Conservation (phyloP, 2,888 invertebrate species). For the Synergus laeviventris region DNA sequence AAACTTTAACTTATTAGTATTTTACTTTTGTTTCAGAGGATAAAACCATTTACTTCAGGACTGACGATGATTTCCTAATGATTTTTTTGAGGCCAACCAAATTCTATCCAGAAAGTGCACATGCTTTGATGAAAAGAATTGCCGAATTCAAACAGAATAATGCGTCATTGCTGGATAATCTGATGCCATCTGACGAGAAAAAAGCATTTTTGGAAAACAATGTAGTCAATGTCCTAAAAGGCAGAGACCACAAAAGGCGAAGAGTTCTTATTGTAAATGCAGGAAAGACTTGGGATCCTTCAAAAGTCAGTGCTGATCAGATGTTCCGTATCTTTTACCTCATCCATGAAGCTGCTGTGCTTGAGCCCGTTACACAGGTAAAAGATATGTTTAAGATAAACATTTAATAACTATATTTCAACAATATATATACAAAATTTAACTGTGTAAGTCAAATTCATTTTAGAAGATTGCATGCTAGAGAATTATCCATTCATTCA, state of each 20-base stretch:
- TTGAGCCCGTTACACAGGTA: slow-evolving; percentile 85
- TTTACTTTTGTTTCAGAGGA: slow-evolving; percentile 76
- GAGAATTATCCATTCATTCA: not conserved
- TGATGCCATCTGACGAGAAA: slow-evolving; percentile 83
- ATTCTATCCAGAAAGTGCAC: slow-evolving; percentile 89
- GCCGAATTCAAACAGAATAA: slow-evolving; percentile 87
- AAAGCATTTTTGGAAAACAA: slow-evolving; percentile 83
- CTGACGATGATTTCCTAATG: slow-evolving; percentile 87
- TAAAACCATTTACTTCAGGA: slow-evolving; percentile 82
- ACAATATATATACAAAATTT: too few relatives aligned
- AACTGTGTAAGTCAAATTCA: not conserved
- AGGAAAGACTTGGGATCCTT: slow-evolving; percentile 88
- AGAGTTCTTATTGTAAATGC: slow-evolving; percentile 85
- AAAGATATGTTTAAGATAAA: not conserved
- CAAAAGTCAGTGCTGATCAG: slow-evolving; percentile 84
- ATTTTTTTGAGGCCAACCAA: slow-evolving; percentile 90
- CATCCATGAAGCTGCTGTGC: slow-evolving; percentile 86
- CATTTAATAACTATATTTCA: too few relatives aligned
- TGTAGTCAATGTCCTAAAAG: slow-evolving; percentile 86
- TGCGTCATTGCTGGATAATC: slow-evolving; percentile 80
- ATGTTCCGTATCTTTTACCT: slow-evolving; percentile 88
- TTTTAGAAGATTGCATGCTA: not conserved
- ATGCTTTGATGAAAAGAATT: slow-evolving; percentile 86
- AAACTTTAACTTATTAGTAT: slow-evolving; percentile 7
- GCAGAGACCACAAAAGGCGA: slow-evolving; percentile 86